These are phyloP conservation scores for Taenaris catops DNA, from an alignment of 2,888 invertebrate species.

Conservation along the genomic window DNA sequence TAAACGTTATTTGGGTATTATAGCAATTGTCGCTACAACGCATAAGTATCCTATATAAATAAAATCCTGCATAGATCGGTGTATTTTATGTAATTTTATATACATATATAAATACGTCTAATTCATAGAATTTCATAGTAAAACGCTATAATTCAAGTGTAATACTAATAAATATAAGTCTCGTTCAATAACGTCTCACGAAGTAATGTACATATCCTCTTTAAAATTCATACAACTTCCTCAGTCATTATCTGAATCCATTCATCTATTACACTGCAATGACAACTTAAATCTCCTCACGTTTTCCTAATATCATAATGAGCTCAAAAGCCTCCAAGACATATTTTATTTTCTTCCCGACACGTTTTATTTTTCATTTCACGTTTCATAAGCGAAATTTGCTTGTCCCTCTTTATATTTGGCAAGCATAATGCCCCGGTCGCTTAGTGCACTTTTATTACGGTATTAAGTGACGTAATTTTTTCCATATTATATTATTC, in stretches of 20 bases:
- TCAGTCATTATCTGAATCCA: conserved; percentile 17
- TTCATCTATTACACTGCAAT: conserved; percentile 37
- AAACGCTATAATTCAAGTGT: no score
- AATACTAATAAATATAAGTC: no score
- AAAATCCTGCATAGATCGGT: no score
- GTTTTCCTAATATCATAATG: conserved; percentile 73
- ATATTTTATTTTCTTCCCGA: conserved; percentile 73
- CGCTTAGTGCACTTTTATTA: conserved; percentile 81
- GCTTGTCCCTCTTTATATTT: conserved; percentile 71
- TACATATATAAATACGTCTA: no score
- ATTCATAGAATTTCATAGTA: no score
- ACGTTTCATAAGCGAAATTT: conserved; percentile 76
- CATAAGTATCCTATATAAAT: no score
- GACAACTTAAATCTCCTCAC: conserved; percentile 70
- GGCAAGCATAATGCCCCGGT: conserved; percentile 72
- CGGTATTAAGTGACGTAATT: conserved; percentile 81
- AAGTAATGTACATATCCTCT: no score
- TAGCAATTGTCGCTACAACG: no score
- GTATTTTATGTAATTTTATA: no score
- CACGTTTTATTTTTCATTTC: conserved; percentile 77
- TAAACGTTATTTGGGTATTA: no score
- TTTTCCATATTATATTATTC: conserved; percentile 81
- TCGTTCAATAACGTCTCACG: no score
- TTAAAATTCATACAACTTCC: conserved; percentile 18
- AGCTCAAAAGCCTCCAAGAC: conserved; percentile 64